Conservation (phyloP, 2,797 vertebrate species). For the Pangasius sanitwongsei region DNA sequence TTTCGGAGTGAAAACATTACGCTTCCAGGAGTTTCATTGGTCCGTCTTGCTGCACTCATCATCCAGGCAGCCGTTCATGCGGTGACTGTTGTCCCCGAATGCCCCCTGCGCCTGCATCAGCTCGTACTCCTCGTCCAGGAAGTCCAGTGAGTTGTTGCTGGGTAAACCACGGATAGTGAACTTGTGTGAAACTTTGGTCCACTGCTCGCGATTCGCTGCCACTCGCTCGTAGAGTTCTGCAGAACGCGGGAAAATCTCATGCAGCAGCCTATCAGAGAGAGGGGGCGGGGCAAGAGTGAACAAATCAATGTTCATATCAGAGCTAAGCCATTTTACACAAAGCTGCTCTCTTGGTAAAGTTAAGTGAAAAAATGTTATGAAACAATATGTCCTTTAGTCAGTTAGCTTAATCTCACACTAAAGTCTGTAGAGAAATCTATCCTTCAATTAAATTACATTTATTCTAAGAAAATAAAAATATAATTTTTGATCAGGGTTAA, state of each 20-base stretch:
- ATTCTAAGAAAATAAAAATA: background rate
- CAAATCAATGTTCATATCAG: background rate
- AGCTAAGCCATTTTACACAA: background rate
- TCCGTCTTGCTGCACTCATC: conserved; percentile 67
- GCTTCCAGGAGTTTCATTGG: conserved; percentile 65
- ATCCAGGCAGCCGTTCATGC: conserved; percentile 85
- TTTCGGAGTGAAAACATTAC: background rate
- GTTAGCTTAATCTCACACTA: background rate
- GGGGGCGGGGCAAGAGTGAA: background rate
- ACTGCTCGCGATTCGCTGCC: conserved; percentile 92
- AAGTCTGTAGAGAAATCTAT: background rate
- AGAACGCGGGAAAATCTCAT: conserved; percentile 88
- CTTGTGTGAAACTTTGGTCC: conserved; percentile 96
- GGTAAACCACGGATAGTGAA: conserved; percentile 96
- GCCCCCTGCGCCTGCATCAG: conserved; percentile 80
- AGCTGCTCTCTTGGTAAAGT: background rate
- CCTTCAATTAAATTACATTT: background rate
- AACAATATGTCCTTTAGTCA: background rate
- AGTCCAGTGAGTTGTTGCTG: conserved; percentile 97
- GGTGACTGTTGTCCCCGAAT: conserved; percentile 75
- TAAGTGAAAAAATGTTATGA: background rate
- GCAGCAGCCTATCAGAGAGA: conserved; percentile 80
- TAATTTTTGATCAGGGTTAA: background rate
- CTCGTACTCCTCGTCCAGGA: conserved; percentile 93
- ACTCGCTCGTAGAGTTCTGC: conserved; percentile 89